Evolutionary conservation across 2,797 vertebrate species (phyloP), one percentile per base, ranked within the genome.

Genomic region (Arnoldichthys spilopterus): DNA sequence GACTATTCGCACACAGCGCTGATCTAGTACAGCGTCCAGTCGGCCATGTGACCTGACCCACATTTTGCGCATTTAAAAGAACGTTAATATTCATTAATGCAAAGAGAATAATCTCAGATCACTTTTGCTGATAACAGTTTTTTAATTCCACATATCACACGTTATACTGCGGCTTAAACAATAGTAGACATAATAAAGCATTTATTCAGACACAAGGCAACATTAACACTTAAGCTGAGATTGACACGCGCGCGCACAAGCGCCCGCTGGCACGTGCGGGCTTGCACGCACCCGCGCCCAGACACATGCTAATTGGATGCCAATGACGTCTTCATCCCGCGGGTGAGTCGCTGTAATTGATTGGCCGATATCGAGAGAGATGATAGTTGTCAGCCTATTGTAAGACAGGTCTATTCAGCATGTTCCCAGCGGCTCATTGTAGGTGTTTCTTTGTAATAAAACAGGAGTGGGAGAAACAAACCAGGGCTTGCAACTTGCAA

Each of bases 181-280:
- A 9, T n/a, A n/a, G 37, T 30, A 67, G 34, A 76, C 34, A 76
- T 56, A 67, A 37, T 40, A 53, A 61, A 75, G 20, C 62, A 66
- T 66, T 66, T 76, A 54, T 9, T 67, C 63, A 76, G 73, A 66
- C 61, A 66, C 54, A 66, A 62, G 49, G 61, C 49, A 28, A 66
- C 32, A 66, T 54, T 64, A 34, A 4, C 72, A 64, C 18, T 28
- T 63, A 61, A 54, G 61, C 59, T 43, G 62, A 63, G 58, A 66
- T 15, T 53, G 49, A 45, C 58, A 73, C 24, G 59, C 69, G 26
- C 70, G 20, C 69, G 58, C 53, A 72, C n/a, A 40, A 22, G 18
- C 51, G 53, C 59, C 30, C 32, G n/a, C 22, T 66, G 16, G 43
- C 37, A 59, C 74, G 54, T 26, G 18, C 30, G 20, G 13, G 53